Evolutionary conservation across 2,888 invertebrate species (phyloP), one percentile per base, ranked within the genome.

Genomic region (Drosophila eohydei): DNA sequence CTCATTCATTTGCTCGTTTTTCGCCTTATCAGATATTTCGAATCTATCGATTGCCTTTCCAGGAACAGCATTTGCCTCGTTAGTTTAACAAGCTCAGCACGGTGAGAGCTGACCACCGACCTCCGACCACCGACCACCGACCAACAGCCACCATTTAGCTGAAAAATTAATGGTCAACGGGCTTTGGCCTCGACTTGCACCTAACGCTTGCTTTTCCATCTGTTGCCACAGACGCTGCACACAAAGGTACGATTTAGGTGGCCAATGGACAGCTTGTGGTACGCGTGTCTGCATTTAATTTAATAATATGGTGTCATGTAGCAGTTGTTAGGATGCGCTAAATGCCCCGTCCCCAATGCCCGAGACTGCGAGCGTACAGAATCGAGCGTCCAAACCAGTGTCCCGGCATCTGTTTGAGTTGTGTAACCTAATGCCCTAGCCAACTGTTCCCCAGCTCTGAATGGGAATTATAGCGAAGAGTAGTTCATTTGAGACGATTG

Each of bases 251-350:
- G 70, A 74, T 73, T 81, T 74, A 74, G 83, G 81, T 81, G 88
- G 79, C 72, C 55, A 43, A 16, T 43, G 30, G 30, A 11, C 76
- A 58, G 66, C 57, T 38, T 65, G 56, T 56, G 65, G 66, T 71
- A 59, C 81, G 89, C 84, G 84, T 89, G 84, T 83, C 74, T 71
- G 79, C 84, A 87, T 87, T 87, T 89, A 83, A 81, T 87, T 81
- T 89, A 85, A 89, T 85, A 87, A 89, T 79, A 85, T 74, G 84
- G 88, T 89, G 88, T 89, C 84, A 81, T 89, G 81, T 89, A 67
- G 89, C 89, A 87, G 89, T 85, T 81, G 89, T 89, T 89, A 83
- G 84, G 79, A 83, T 79, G 84, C 88, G 79, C 79, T 87, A 89
- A 85, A 83, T 88, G 83, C 70, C 69, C 83, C 85, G 50, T 66